A percentile compares a stretch with the other conserved stretches of the same genome.
Conservation (phyloP, 2,113 vertebrate species). For the Archocentrus centrarchus region DNA sequence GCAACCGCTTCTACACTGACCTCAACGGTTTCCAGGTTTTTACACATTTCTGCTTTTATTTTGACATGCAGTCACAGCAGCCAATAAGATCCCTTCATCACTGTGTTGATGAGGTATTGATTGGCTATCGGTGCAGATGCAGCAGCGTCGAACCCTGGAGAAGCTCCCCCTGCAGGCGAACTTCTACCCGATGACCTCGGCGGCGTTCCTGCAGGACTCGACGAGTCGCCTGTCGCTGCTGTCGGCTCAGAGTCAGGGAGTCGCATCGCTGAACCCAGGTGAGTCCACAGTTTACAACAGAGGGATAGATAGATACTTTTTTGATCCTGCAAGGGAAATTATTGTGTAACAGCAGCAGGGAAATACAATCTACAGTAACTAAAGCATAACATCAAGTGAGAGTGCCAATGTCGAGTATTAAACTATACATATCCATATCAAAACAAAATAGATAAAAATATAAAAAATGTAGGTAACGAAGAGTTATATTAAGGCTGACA, state of each 20-base stretch:
- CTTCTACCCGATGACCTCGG: slow-evolving; percentile 91
- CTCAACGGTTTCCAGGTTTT: slow-evolving; percentile 94
- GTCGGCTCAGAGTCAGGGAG: slow-evolving; percentile 89
- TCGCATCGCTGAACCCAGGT: slow-evolving; percentile 87
- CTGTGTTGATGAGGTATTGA: not conserved
- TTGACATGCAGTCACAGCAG: not conserved
- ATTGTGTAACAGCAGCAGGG: too few relatives aligned
- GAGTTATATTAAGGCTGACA: too few relatives aligned
- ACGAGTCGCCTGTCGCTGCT: slow-evolving; percentile 84
- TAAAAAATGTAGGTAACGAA: too few relatives aligned
- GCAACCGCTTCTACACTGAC: slow-evolving; percentile 89
- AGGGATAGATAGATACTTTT: too few relatives aligned
- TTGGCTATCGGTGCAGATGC: slow-evolving; percentile 81
- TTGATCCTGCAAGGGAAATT: too few relatives aligned
- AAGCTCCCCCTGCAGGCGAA: slow-evolving; percentile 95
- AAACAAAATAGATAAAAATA: too few relatives aligned
- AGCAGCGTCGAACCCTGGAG: slow-evolving; percentile 84
- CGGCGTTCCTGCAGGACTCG: slow-evolving; percentile 88
- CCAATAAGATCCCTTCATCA: not conserved
- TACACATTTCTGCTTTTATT: not conserved
- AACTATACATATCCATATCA: too few relatives aligned
- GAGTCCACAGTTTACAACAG: not conserved
- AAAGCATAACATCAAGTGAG: too few relatives aligned
- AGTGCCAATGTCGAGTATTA: too few relatives aligned
- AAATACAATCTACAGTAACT: too few relatives aligned